phyloP scores from a whole-genome alignment of 2,888 invertebrate genomes.

The Peribatodes rhomboidaria region DNA sequence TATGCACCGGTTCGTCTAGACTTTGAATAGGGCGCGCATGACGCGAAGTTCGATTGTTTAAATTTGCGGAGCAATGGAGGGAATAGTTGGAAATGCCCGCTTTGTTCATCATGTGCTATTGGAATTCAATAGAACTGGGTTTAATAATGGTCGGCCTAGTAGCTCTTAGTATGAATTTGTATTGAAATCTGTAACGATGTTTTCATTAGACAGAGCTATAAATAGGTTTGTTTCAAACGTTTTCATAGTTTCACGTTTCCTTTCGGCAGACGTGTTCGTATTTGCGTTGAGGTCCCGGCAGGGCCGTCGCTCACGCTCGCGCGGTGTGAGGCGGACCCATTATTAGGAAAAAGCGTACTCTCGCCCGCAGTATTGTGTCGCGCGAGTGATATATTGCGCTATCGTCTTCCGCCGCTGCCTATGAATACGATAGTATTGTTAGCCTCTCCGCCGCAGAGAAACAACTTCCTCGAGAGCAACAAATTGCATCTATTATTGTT shows the following conservation, averaged over 20 bases:
- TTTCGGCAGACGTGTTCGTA: constrained; percentile 35
- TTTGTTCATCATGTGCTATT: constrained; percentile 35
- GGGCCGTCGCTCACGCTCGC: constrained; percentile 40
- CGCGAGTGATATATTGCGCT: constrained; percentile 49
- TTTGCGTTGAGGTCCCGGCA: constrained; percentile 36
- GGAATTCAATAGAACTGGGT: constrained; percentile 37
- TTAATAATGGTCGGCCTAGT: constrained; percentile 11
- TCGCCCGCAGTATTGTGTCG: constrained; percentile 45
- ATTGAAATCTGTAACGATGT: constrained; percentile 35
- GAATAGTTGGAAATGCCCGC: constrained; percentile 38
- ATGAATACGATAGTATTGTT: constrained; percentile 41
- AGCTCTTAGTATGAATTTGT: constrained; percentile 16
- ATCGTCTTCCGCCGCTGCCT: constrained; percentile 36
- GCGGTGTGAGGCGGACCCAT: constrained; percentile 40
- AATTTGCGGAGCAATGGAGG: constrained; percentile 37
- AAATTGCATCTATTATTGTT: constrained; percentile 37
- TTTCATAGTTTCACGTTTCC: constrained; percentile 39
- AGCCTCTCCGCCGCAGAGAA: constrained; percentile 22
- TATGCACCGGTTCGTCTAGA: constrained; percentile 36
- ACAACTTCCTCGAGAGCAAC: constrained; percentile 30
- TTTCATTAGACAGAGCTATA: constrained; percentile 16
- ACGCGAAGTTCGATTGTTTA: constrained; percentile 42
- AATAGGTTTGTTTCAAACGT: constrained; percentile 35
- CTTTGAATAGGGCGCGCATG: constrained; percentile 37
- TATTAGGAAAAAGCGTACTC: constrained; percentile 46